Base-by-base conservation (phyloP, 2,797 vertebrate genomes). In the Odontamblyopus lacepedii region DNA sequence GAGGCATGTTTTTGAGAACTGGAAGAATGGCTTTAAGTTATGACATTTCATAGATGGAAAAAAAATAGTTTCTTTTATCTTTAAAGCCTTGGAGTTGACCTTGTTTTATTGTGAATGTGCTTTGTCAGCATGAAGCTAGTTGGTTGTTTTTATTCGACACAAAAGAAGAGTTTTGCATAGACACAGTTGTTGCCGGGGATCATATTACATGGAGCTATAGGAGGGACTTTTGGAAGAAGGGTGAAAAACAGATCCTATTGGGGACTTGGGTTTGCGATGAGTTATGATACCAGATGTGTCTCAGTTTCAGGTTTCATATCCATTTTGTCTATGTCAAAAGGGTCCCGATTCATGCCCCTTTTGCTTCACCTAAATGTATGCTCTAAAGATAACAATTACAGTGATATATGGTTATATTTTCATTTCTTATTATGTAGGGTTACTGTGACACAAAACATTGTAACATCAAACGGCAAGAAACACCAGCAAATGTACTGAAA, bases 101-200 rank as follows among this genome's bases (percentile, higher is more conserved):
- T 41, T 11, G 27, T 23, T 4, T 4, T 19, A 8, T 6, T 56
- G 30, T 44, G 3, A 12, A 53, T 7, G 2, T 76, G 60, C 71
- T 76, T 78, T 68, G 59, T 66, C 72, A 71, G 69, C 70, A 73
- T 41, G 30, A 53, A 41, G 15, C 16, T 2, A 15, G 41, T 8
- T 73, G 23, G 19, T 0, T 84, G 78, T 89, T 88, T 88, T 70
- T 55, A 76, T 69, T 72, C 61, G 75, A 88, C 69, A 83, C 75
- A 23, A 73, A 66, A 75, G 50, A 65, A 64, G 60, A 56, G 53
- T 75, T 69, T 71, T 72, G 64, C 63, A 64, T 57, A 67, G 51
- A 71, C 59, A 48, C 71, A 69, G 64, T 77, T 74, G 78, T 72
- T 68, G 66, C 65, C 60, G 44, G 27, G 57, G 75, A 51, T 89